Base-by-base conservation (phyloP, 1,140 invertebrate species). In the Dendroctonus valens region DNA sequence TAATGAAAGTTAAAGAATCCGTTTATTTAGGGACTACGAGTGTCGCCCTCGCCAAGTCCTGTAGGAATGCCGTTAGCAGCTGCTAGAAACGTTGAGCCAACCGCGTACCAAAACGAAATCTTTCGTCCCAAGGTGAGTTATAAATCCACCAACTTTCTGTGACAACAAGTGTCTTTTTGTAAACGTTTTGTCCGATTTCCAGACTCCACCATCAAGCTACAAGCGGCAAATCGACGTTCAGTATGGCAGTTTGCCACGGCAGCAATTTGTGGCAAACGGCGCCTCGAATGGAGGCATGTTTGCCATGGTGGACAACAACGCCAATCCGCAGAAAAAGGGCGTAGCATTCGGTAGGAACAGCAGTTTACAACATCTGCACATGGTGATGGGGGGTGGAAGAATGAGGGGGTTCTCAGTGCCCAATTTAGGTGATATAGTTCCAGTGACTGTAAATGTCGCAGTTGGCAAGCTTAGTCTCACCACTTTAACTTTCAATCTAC, bases 331-430 rank as follows among this genome's bases (percentile, higher is more conserved):
- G 12, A 69, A 86, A 87, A 58, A 89, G 87, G 86, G 82, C 83
- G 76, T 80, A 84, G 77, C 79, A 82, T 75, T 76, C 78, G 74
- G 82, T 86, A 74, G 79, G 87, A 82, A 84, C 81, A 82, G 81
- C 81, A 82, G 82, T 58, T 60, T 67, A 41, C 65, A 67, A 40
- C 48, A 65, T 41, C 54, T 65, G 26, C 46, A 67, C 40, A 57
- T 63, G 59, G 59, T 53, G 66, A 82, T 85, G 74, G 79, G 87
- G 81, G 84, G 85, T 81, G 83, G 81, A 81, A 81, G 82, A 81
- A 80, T 82, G 81, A 86, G 91, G 81, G 93, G 92, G 80, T 89
- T 87, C 73, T 95, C 92, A 75, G 91, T 93, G 72, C 94, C 93
- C 68, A 92, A 93, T 83, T 81, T 96, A 94, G 92, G 93, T 95